These are phyloP conservation scores for Callosobruchus maculatus DNA, from an alignment of 2,888 invertebrate genomes.

Conservation along the genomic window DNA sequence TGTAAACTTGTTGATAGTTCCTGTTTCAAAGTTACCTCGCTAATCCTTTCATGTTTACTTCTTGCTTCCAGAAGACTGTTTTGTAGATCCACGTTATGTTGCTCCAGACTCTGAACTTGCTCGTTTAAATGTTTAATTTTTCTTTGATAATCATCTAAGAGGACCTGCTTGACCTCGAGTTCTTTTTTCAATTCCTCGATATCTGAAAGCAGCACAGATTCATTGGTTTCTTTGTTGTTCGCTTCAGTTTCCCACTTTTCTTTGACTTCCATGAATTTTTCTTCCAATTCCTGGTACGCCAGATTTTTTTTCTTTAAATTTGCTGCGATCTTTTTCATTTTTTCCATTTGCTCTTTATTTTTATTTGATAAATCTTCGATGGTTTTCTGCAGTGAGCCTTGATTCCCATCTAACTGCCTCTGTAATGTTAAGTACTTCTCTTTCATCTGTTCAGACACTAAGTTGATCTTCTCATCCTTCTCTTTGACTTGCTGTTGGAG, in stretches of 20 bases:
- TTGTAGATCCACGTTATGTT: slow-evolving; percentile 42
- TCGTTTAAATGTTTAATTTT: slow-evolving; percentile 28
- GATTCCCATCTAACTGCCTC: slow-evolving; percentile 39
- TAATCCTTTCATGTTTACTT: slow-evolving; percentile 35
- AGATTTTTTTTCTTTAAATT: slow-evolving; percentile 70
- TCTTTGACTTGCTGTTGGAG: slow-evolving; percentile 47
- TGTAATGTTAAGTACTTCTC: slow-evolving; percentile 44
- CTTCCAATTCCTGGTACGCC: slow-evolving; percentile 64
- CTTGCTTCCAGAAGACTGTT: slow-evolving; percentile 26
- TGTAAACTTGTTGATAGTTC: slow-evolving; percentile 34
- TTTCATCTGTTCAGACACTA: slow-evolving; percentile 42
- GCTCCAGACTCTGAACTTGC: slow-evolving; percentile 43
- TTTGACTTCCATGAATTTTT: slow-evolving; percentile 37
- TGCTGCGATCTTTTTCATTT: slow-evolving; percentile 74
- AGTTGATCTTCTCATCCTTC: slow-evolving; percentile 48
- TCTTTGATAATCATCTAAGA: slow-evolving; percentile 9
- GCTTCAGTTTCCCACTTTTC: slow-evolving; percentile 40
- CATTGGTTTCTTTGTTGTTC: slow-evolving; percentile 31
- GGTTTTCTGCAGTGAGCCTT: slow-evolving; percentile 40
- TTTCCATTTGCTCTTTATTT: slow-evolving; percentile 68
- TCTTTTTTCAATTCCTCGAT: slow-evolving; percentile 21
- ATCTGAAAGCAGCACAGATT: slow-evolving; percentile 20
- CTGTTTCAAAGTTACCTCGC: slow-evolving; percentile 36
- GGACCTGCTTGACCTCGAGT: slow-evolving; percentile 19
- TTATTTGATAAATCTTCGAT: slow-evolving; percentile 57